Evolutionary conservation across 2,888 invertebrate genomes (phyloP).

Genomic region (Meghimatium bilineatum): DNA sequence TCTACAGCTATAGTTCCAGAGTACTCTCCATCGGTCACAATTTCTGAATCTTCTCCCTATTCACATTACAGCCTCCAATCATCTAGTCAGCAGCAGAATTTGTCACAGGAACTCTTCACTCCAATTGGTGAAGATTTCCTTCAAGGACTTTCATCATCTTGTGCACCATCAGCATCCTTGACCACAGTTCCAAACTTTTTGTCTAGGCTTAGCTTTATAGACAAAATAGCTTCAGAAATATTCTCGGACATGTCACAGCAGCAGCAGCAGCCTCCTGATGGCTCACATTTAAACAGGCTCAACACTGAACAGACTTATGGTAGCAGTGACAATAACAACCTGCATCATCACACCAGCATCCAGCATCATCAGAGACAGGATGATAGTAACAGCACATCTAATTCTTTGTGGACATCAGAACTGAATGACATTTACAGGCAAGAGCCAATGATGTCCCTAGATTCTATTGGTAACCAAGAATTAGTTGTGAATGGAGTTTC

Average conservation of each 20-base stretch:
- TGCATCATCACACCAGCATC: neutral
- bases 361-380: neutral
- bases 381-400: neutral
- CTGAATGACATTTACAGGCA: constrained; percentile 10
- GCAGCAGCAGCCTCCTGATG: neutral
- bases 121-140: neutral
- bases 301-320: neutral
- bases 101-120: neutral
- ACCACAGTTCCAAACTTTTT: constrained; percentile 3
- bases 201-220: neutral
- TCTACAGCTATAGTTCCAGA: neutral
- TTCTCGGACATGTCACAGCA: neutral
- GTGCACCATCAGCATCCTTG: constrained; percentile 4
- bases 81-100: neutral
- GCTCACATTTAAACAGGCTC: neutral
- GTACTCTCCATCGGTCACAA: constrained; percentile 3
- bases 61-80: neutral
- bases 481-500: neutral
- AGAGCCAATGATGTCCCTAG: constrained; percentile 7
- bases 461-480: neutral
- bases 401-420: constrained; percentile 19
- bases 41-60: neutral
- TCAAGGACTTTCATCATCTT: constrained; percentile 19
- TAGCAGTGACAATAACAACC: neutral
- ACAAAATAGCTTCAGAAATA: neutral